Evolutionary conservation across 2,888 invertebrate species (phyloP).

Genomic region (Pemphredon lugubris): DNA sequence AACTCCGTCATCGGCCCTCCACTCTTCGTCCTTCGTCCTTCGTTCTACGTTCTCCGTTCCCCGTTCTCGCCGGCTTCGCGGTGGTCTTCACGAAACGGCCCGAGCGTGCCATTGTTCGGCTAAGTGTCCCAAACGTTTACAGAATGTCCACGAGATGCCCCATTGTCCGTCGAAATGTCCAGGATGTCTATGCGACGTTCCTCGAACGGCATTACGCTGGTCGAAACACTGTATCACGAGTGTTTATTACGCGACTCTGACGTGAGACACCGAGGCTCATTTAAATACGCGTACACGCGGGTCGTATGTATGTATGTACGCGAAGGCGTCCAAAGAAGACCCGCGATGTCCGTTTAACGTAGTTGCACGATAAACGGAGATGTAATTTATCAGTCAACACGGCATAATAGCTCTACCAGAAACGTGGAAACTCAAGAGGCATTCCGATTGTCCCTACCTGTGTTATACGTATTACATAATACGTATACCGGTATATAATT

Average conservation of each 20-base stretch:
- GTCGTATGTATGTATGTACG: slow-evolving; percentile 24
- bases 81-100: slow-evolving; percentile 49
- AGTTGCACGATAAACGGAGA: slow-evolving; percentile 32
- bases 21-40: too few species aligned
- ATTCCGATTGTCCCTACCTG: not conserved
- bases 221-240: slow-evolving; percentile 43
- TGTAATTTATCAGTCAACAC: slow-evolving; percentile 43
- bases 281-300: too few species aligned
- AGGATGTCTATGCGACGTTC: slow-evolving; percentile 48
- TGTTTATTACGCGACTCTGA: slow-evolving; percentile 58
- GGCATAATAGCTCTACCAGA: slow-evolving; percentile 23
- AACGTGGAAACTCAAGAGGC: not conserved
- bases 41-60: too few species aligned
- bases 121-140: slow-evolving; percentile 63
- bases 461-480: not conserved
- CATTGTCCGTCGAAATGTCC: slow-evolving; percentile 59
- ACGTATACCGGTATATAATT: not conserved
- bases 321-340: slow-evolving; percentile 26
- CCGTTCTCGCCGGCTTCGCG: slow-evolving; percentile 20
- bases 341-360: slow-evolving; percentile 37
- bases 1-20: too few species aligned
- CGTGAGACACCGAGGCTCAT: slow-evolving; percentile 45
- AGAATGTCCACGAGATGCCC: slow-evolving; percentile 61
- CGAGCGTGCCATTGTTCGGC: slow-evolving; percentile 54
- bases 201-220: slow-evolving; percentile 49